A percentile compares a stretch with the other conserved stretches of the same genome.
phyloP scores from a whole-genome alignment of 1,140 invertebrate genomes.

The Drosophila ficusphila region DNA sequence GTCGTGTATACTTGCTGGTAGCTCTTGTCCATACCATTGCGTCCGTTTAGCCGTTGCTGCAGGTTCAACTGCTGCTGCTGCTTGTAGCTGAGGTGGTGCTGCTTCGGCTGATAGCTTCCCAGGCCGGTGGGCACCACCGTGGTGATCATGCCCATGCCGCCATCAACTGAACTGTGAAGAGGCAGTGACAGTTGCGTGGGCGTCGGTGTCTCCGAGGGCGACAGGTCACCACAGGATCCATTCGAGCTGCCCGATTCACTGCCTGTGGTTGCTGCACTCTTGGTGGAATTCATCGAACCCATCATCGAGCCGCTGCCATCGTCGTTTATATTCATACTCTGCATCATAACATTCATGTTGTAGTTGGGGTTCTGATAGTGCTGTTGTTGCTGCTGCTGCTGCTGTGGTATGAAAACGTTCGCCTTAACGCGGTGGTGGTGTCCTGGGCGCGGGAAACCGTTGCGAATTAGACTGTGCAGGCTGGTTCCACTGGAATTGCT shows the following conservation, averaged over 20 bases:
- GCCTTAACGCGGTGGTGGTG: slow-evolving; percentile 73
- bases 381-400: slow-evolving; percentile 58
- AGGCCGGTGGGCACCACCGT: slow-evolving; percentile 41
- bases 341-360: slow-evolving; percentile 69
- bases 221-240: slow-evolving; percentile 76
- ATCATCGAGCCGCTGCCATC: slow-evolving; percentile 57
- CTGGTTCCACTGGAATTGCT: slow-evolving; percentile 55
- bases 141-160: slow-evolving; percentile 34
- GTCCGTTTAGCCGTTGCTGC: slow-evolving; percentile 73
- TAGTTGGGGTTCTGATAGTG: slow-evolving; percentile 66
- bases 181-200: slow-evolving; percentile 42
- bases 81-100: slow-evolving; percentile 76
- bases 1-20: slow-evolving; percentile 71
- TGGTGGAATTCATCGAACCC: slow-evolving; percentile 63
- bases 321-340: slow-evolving; percentile 72
- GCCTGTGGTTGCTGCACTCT: slow-evolving; percentile 68
- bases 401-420: slow-evolving; percentile 68
- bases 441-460: slow-evolving; percentile 67
- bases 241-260: slow-evolving; percentile 83
- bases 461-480: slow-evolving; percentile 74
- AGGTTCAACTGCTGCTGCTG: slow-evolving; percentile 66
- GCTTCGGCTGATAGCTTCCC: slow-evolving; percentile 53
- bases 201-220: slow-evolving; percentile 81
- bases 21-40: slow-evolving; percentile 70
- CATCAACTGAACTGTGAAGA: slow-evolving; percentile 41